Evolutionary conservation across 1,140 invertebrate species (phyloP).

Genomic region (Drosophila nigrodunni): DNA sequence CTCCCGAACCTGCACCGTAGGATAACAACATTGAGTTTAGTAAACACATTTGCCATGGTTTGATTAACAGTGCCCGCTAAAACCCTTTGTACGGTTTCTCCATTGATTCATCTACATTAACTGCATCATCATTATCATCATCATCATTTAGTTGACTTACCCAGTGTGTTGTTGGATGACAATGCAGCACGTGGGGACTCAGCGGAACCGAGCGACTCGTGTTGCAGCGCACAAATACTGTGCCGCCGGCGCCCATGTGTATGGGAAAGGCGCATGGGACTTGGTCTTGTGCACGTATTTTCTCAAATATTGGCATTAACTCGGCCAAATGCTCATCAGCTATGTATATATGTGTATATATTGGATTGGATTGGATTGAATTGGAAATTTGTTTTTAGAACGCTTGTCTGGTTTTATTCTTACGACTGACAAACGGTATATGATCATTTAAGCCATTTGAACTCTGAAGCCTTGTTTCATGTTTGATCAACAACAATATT

Average conservation of each 20-base stretch:
- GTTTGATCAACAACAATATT: slow-evolving; percentile 42
- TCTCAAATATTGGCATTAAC: slow-evolving; percentile 96
- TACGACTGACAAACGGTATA: slow-evolving; percentile 70
- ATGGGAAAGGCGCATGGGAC: slow-evolving; percentile 94
- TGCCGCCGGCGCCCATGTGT: slow-evolving; percentile 88
- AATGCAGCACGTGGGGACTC: slow-evolving; percentile 84
- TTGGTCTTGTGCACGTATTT: slow-evolving; percentile 93
- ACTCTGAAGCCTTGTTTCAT: slow-evolving; percentile 6
- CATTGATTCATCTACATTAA: slow-evolving; percentile 1
- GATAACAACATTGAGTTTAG: slow-evolving; percentile 5
- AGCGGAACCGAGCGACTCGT: slow-evolving; percentile 83
- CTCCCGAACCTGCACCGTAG: slow-evolving; percentile 91
- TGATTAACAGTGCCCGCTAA: slow-evolving; percentile 14
- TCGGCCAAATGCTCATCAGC: slow-evolving; percentile 96
- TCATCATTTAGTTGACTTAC: slow-evolving; percentile 81
- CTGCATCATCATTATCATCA: slow-evolving; percentile 11
- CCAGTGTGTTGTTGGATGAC: slow-evolving; percentile 89
- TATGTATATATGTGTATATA: slow-evolving; percentile 84
- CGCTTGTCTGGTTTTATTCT: slow-evolving; percentile 34
- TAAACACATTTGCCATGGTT: neutral
- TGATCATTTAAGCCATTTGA: slow-evolving; percentile 70
- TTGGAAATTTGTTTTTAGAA: slow-evolving; percentile 45
- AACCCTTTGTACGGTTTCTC: neutral
- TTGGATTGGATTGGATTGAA: slow-evolving; percentile 21
- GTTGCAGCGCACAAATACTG: slow-evolving; percentile 84